Evolutionary conservation across 1,140 invertebrate species (phyloP), one percentile per base, ranked within the genome.

Genomic region (Bombus confusus): DNA sequence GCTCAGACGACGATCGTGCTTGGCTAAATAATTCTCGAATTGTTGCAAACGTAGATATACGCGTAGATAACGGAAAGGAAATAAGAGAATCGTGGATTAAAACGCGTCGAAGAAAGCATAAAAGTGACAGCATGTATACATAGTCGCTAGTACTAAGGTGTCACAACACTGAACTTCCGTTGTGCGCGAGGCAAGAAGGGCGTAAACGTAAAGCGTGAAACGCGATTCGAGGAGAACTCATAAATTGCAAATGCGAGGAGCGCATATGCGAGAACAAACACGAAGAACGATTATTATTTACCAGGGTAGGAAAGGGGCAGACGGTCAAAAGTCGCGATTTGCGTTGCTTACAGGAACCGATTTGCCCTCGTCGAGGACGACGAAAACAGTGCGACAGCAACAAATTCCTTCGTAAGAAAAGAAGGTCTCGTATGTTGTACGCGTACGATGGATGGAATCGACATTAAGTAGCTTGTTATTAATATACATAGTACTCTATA

Each of bases 171-270:
- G 41, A 43, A 64, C 18, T 8, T 47, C 18, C 1, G 39, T 25
- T 4, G 12, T 18, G 31, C n/a, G 8, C 39, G 28, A 66, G 15
- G 64, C 31, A 37, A 6, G 12, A 47, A 31, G 41, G 5, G 25
- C 39, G 41, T 25, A 37, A 69, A 73, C 15, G 72, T 1, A 3
- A 41, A 72, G 8, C 28, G 57, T 64, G 22, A 64, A 75, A 41
- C 34, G 25, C 39, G 59, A 43, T 52, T 28, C 47, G 62, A 74
- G 13, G 64, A 28, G 66, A 75, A 47, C 80, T 90, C 80, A 90
- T 90, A 89, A 86, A 90, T 90, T 88, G 77, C 74, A 90, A 90
- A 86, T 87, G n/a, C 41, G 10, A 39, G 31, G n/a, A 64, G 31
- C 71, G 18, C 43, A 57, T 52, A 72, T 22, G 57, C 73, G 52